Conservation (phyloP, 2,797 vertebrate genomes). For the Pampus argenteus region DNA sequence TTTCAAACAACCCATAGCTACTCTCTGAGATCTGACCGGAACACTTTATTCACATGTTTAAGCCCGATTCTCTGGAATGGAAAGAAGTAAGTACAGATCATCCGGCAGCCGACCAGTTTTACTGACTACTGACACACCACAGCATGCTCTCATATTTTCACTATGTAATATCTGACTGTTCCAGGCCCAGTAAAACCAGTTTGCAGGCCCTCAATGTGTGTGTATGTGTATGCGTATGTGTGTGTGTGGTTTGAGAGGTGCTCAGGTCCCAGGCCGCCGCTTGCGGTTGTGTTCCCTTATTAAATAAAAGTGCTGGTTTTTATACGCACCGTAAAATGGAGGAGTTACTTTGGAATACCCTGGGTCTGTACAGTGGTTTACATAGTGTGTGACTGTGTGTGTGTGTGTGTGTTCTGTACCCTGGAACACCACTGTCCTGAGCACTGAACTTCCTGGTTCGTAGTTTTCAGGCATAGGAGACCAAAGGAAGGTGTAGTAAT, state of each 20-base stretch:
- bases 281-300: constrained; percentile 81
- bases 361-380: constrained; percentile 63
- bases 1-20: constrained; percentile 18
- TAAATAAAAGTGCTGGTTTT: constrained; percentile 82
- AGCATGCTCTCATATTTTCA: constrained; percentile 78
- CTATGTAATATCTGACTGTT: constrained; percentile 78
- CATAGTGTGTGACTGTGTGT: constrained; percentile 33
- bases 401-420: constrained; percentile 79
- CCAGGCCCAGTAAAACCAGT: constrained; percentile 78
- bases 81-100: constrained; percentile 42
- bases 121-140: constrained; percentile 76
- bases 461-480: constrained; percentile 95
- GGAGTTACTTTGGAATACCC: constrained; percentile 74
- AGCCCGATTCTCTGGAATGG: constrained; percentile 23
- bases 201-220: constrained; percentile 58
- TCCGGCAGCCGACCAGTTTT: constrained; percentile 62
- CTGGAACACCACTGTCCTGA: constrained; percentile 95
- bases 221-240: constrained; percentile 39
- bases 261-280: constrained; percentile 76
- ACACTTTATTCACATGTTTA: constrained; percentile 5
- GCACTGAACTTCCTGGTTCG: constrained; percentile 90
- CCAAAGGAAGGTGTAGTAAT: constrained; percentile 99
- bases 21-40: constrained; percentile 1
- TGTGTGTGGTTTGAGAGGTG: constrained; percentile 75
- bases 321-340: constrained; percentile 79